Conservation (phyloP, 2,113 vertebrate species). For the Sclerurus mexicanus region DNA sequence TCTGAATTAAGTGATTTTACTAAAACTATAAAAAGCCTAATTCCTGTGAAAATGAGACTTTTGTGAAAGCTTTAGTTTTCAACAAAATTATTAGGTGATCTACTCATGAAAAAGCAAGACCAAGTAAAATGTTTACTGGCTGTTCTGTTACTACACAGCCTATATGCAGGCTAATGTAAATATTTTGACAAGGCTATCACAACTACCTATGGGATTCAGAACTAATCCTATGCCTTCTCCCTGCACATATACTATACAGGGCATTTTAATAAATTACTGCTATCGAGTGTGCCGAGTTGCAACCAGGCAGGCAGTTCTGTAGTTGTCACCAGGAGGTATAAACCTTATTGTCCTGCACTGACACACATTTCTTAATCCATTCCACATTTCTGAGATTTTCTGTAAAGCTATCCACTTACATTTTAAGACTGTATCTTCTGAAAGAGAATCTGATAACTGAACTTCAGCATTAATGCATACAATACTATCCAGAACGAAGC, state of each 20-base stretch:
- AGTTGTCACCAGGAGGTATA: neutral
- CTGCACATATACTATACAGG: neutral
- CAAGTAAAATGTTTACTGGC: neutral
- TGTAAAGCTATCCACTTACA: neutral
- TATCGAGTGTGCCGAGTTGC: fast-evolving
- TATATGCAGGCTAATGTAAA: fast-evolving
- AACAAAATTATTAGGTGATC: neutral
- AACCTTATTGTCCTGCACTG: neutral
- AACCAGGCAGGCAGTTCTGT: neutral
- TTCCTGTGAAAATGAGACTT: neutral
- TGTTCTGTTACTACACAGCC: neutral
- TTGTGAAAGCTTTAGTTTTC: neutral
- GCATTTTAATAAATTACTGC: neutral
- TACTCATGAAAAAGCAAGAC: neutral
- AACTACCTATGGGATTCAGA: neutral
- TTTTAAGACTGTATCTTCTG: neutral
- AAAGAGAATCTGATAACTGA: neutral
- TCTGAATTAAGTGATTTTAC: neutral
- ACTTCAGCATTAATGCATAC: neutral
- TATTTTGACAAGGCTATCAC: neutral
- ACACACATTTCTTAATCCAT: neutral
- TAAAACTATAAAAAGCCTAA: neutral
- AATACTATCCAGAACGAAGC: neutral
- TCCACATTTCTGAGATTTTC: neutral
- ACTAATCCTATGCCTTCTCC: neutral